Base-by-base conservation (phyloP, 2,888 invertebrate genomes). In the Scaptomyza polygonia region DNA sequence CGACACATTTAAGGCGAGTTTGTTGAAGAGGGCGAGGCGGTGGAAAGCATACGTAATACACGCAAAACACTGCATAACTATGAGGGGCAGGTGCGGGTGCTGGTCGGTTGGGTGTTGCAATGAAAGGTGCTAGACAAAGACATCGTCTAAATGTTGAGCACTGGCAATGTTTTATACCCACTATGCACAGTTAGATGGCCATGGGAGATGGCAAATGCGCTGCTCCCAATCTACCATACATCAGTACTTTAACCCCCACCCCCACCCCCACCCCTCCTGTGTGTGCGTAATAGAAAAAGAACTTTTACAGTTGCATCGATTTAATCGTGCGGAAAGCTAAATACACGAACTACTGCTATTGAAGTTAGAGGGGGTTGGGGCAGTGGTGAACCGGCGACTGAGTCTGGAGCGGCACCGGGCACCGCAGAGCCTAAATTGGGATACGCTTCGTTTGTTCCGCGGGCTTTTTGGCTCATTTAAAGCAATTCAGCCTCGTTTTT, bases 301-400 rank as follows among this genome's bases (percentile, higher is more conserved):
- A 86, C 78, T 88, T 88, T 83, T 88, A 75, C 86, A 88, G 81
- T 88, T 83, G 87, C 86, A 86, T 86, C 87, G 87, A 89, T 89
- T 88, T 83, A 88, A 88, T 88, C 88, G 88, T 87, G 89, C 85
- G 88, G 88, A 89, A 88, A 88, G 89, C 89, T 86, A 77, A 83
- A 80, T 78, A 83, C 76, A 72, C 68, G 62, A 65, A 57, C 65
- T 49, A 47, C 47, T 18, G 42, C 62, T 7, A 34, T 25, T 36
- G 25, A 44, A 53, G 40, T 55, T 42, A 36, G 29, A 39, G 8
- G 0, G 32, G 53, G 7, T n/a, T 3, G 6, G 18, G 9, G 54
- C 4, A 25, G 2, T 16, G 4, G 30, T 16, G 54, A 49, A 73
- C 74, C 81, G 78, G 66, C 72, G 71, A 67, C 79, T 67, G 65